Evolutionary conservation across 1,140 invertebrate species (phyloP).

Genomic region (Euglossa dilemma): DNA sequence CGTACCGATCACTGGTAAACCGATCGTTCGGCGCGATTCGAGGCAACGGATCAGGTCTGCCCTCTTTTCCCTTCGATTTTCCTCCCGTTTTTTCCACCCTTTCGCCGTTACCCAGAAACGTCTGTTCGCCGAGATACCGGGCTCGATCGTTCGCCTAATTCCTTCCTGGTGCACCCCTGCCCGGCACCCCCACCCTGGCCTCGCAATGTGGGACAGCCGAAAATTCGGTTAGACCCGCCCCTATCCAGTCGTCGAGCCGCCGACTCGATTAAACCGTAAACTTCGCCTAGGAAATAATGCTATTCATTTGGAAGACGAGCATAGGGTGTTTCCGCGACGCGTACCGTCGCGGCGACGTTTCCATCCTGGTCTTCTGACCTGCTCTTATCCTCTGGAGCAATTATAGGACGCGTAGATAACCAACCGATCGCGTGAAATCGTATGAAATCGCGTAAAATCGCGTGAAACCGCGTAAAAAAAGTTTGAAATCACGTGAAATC

Average conservation of each 20-base stretch:
- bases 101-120: neutral
- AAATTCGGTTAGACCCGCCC: constrained; percentile 52
- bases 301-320: neutral
- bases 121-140: neutral
- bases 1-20: neutral
- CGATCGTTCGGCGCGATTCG: neutral
- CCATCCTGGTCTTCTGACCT: neutral
- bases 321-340: neutral
- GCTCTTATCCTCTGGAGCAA: no score
- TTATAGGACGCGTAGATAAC: no score
- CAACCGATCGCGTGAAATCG: neutral
- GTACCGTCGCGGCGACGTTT: neutral
- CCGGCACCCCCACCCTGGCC: neutral
- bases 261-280: constrained; percentile 40
- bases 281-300: constrained; percentile 32
- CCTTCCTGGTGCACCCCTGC: neutral
- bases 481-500: no score
- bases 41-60: no score
- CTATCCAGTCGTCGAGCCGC: neutral
- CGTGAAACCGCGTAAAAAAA: neutral
- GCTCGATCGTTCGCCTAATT: constrained; percentile 21
- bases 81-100: neutral
- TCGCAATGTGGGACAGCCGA: constrained; percentile 19
- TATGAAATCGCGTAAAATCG: neutral
- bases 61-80: neutral